phyloP scores from a whole-genome alignment of 2,797 vertebrate genomes.

The Sylvia borin region DNA sequence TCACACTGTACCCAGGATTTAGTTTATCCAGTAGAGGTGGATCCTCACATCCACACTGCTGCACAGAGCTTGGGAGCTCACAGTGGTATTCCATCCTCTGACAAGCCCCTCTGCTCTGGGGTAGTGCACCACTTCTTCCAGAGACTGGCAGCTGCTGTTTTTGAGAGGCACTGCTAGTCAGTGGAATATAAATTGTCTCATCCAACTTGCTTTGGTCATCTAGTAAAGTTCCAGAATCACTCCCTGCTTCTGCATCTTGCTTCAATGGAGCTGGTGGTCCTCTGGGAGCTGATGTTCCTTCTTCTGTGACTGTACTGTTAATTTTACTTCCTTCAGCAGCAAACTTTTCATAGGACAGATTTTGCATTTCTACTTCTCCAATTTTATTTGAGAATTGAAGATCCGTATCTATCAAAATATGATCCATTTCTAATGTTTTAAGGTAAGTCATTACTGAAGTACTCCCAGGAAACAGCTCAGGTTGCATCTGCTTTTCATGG shows the following conservation, averaged over 20 bases:
- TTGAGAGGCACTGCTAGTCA: constrained; percentile 70
- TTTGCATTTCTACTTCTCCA: neutral
- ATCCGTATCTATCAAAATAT: constrained; percentile 10
- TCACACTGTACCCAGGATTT: neutral
- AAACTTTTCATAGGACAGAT: constrained; percentile 5
- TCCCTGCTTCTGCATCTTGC: constrained; percentile 37
- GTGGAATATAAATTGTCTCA: constrained; percentile 78
- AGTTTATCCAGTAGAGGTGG: neutral
- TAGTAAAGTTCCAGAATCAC: constrained; percentile 56
- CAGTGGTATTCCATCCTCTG: neutral
- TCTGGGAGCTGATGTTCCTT: neutral
- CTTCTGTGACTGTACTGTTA: neutral
- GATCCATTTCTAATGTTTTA: constrained; percentile 74
- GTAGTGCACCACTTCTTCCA: constrained; percentile 11
- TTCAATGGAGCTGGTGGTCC: neutral
- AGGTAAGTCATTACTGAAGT: constrained; percentile 81
- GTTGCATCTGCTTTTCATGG: constrained; percentile 77
- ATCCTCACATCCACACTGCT: constrained; percentile 4
- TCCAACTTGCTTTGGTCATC: constrained; percentile 66
- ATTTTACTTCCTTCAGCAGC: constrained; percentile 6
- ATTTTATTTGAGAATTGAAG: neutral
- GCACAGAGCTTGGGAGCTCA: neutral
- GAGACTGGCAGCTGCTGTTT: constrained; percentile 2
- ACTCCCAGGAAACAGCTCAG: constrained; percentile 53
- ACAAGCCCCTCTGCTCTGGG: neutral